These are phyloP conservation scores for Cydia amplana DNA, from an alignment of 1,140 invertebrate genomes.

Conservation along the genomic window DNA sequence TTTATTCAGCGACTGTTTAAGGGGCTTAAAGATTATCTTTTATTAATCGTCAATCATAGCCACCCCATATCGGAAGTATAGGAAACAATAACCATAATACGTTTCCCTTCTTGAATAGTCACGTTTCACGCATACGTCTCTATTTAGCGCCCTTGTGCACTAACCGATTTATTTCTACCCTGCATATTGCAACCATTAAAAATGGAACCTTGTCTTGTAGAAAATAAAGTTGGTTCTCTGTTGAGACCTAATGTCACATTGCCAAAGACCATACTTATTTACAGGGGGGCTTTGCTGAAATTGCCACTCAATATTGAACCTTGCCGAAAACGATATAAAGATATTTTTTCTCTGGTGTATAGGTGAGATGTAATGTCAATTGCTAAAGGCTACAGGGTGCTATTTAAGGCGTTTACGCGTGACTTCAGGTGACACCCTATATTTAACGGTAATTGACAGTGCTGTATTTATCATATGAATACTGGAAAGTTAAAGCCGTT, in stretches of 20 bases:
- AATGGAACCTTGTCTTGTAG: not conserved
- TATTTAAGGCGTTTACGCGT: constrained; percentile 21
- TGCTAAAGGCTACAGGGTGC: not conserved
- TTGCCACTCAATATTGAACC: constrained; percentile 31
- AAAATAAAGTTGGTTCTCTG: constrained; percentile 1
- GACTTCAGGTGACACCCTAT: constrained; percentile 35
- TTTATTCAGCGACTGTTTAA: no score
- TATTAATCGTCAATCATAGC: constrained; percentile 6
- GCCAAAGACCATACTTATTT: not conserved
- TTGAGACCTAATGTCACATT: not conserved
- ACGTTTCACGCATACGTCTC: constrained; percentile 45
- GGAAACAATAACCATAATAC: constrained; percentile 54
- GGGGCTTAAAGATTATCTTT: not conserved
- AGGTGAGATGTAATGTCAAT: not conserved
- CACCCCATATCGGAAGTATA: constrained; percentile 41
- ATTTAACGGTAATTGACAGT: constrained; percentile 54
- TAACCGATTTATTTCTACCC: not conserved
- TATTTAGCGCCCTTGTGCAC: constrained; percentile 36
- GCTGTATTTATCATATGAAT: not conserved
- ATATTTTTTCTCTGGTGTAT: not conserved
- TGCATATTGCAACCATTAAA: not conserved
- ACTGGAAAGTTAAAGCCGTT: constrained; percentile 2
- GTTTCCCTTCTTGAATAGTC: constrained; percentile 38
- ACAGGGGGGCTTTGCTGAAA: not conserved
- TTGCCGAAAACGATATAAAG: not conserved